Base-by-base conservation (phyloP, 2,113 vertebrate species). In the Heterotis niloticus region DNA sequence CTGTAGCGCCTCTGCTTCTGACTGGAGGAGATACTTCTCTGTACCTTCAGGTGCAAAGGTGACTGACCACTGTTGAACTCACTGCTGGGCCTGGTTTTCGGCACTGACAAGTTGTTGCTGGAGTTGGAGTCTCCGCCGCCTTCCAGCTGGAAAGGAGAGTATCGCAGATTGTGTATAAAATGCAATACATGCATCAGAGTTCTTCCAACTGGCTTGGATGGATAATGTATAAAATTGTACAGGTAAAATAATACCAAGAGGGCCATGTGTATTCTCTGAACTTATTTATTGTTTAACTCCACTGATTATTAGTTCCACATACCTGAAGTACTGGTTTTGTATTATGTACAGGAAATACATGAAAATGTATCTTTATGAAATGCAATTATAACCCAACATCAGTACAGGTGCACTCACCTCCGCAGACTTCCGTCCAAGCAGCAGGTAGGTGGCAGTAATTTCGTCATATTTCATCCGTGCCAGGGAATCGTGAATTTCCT, bases 1-100 rank as follows among this genome's bases (percentile, higher is more conserved):
- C 96, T 99, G 91, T 98, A 98, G 65, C 98, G 95, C 79, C 96
- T 88, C 87, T 97, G 95, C 74, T 99, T 99, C 88, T 99, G 96
- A 87, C 92, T 97, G 83, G 96, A 96, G 74, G 98, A 99, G 83
- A 93, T 87, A 81, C 94, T 98, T 90, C 97, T 93, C 89, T 98
- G 96, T 80, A 96, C 96, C 88, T 97, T 99, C 88, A 95, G 94
- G 86, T 98, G 98, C 1, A 90, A 88, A 78, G 97, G 97, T 18
- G 97, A 98, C 90, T 98, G 96, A 81, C 96, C 96, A 77, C 90
- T 94, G 84, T 93, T 98, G 80, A 99, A 93, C 89, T 99, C 98
- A 72, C 96, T 95, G 91, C 92, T 95, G 75, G 95, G 93, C 86
- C 94, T 90, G 83, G 94, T 90, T 86, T 96, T 96, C 84, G 94